Percentiles rank a stretch among this genome's conserved stretches.
These are phyloP conservation scores for Catocala nupta DNA, from an alignment of 2,888 invertebrate species.

Conservation along the genomic window DNA sequence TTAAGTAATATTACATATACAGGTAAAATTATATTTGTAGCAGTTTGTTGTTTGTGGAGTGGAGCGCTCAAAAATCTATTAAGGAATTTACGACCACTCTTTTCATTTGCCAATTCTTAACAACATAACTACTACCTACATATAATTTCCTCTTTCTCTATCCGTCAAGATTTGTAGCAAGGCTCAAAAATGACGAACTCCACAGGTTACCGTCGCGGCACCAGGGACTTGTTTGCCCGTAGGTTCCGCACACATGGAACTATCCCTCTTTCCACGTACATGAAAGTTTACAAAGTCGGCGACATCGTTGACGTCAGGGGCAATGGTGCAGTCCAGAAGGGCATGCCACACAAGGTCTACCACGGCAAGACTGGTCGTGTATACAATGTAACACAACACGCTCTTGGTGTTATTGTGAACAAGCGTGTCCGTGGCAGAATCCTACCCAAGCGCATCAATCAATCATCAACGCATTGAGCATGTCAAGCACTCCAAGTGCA, in stretches of 20 bases:
- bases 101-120: too few species aligned
- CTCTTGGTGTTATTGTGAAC: conserved; percentile 99
- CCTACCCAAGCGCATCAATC: conserved; percentile 98
- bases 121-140: too few species aligned
- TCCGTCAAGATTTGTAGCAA: conserved; percentile 82
- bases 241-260: conserved; percentile 98
- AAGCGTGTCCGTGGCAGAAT: conserved; percentile 98
- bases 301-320: conserved; percentile 99
- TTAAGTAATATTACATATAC: not conserved
- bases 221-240: conserved; percentile 99
- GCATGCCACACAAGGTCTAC: conserved; percentile 99
- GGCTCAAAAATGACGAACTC: conserved; percentile 97
- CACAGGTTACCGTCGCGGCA: conserved; percentile 99
- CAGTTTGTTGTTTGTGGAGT: too few species aligned
- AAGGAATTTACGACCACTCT: too few species aligned
- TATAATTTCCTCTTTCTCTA: conserved; percentile 83
- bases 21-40: not conserved
- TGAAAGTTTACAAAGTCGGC: conserved; percentile 99
- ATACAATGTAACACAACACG: conserved; percentile 99
- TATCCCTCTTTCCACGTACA: conserved; percentile 98
- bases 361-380: conserved; percentile 99
- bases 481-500: conserved; percentile 98
- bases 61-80: too few species aligned
- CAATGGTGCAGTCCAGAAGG: conserved; percentile 99
- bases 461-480: conserved; percentile 99